These are phyloP conservation scores for Xanthorhoe spadicearia DNA, from an alignment of 2,888 invertebrate species.

Conservation along the genomic window DNA sequence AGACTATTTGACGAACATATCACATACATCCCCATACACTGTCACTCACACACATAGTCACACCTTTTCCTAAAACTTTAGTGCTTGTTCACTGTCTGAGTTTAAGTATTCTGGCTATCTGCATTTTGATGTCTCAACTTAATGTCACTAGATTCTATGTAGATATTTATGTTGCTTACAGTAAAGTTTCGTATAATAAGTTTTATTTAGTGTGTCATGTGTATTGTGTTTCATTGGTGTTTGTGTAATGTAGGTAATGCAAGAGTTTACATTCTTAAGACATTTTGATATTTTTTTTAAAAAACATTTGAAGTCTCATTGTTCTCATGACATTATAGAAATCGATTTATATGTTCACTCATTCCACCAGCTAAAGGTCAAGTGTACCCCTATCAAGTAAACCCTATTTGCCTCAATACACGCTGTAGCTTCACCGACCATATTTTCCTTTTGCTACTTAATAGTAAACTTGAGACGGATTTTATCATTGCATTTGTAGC, in stretches of 20 bases:
- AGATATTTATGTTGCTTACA: slow-evolving; percentile 12
- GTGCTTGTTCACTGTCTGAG: no score
- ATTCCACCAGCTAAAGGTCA: background rate
- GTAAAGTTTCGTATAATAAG: background rate
- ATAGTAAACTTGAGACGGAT: no score
- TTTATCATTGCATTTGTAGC: no score
- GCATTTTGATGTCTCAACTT: slow-evolving; percentile 10
- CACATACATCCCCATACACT: background rate
- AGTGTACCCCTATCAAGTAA: no score
- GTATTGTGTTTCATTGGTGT: slow-evolving; percentile 6
- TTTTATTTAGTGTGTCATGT: slow-evolving; percentile 8
- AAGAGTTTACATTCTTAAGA: background rate
- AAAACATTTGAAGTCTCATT: background rate
- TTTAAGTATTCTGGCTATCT: no score
- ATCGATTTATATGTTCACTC: background rate
- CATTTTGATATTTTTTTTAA: background rate
- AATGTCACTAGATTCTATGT: slow-evolving; percentile 14
- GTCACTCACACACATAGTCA: background rate
- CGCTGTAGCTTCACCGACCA: no score
- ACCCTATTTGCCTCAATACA: no score
- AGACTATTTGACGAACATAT: background rate
- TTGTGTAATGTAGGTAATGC: background rate
- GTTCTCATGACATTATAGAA: background rate
- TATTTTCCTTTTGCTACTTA: no score
- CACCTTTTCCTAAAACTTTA: background rate